Conservation (phyloP, 37 sponge, comb jelly and placozoan species). For the Lycopodina hypogea region DNA sequence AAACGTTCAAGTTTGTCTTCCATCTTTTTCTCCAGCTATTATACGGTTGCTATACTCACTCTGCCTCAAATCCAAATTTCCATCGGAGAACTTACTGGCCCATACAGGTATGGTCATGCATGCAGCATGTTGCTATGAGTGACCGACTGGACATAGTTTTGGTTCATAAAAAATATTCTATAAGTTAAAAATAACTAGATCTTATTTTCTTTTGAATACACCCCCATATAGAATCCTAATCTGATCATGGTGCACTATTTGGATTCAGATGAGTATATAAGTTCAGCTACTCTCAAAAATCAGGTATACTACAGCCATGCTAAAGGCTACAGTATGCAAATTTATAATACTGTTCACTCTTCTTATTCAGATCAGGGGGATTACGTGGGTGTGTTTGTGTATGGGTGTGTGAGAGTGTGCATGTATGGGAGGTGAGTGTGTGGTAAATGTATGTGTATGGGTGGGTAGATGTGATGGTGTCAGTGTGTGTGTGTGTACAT, state of each 20-base stretch:
- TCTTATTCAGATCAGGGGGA: no score
- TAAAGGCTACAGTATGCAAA: no score
- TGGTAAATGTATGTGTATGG: slow-evolving; percentile 13
- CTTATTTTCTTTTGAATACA: no score
- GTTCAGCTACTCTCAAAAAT: no score
- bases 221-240: slow-evolving; percentile 37
- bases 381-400: no score
- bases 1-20: no score
- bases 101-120: slow-evolving; percentile 23
- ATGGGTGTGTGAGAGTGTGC: not conserved
- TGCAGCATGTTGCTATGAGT: no score
- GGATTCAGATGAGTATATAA: not conserved
- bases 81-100: slow-evolving; percentile 59
- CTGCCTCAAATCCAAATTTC: slow-evolving; percentile 40
- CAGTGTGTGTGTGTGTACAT: not conserved
- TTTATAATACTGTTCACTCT: no score
- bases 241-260: slow-evolving; percentile 69
- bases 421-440: not conserved
- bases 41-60: slow-evolving; percentile 56
- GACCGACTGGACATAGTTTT: no score
- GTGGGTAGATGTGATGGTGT: not conserved
- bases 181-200: no score
- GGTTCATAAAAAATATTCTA: no score
- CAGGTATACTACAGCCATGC: no score
- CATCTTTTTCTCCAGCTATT: slow-evolving; percentile 30